A percentile compares a stretch with the other conserved stretches of the same genome.
Evolutionary conservation across 2,797 vertebrate genomes (phyloP).

Genomic region (Girardinus metallicus): DNA sequence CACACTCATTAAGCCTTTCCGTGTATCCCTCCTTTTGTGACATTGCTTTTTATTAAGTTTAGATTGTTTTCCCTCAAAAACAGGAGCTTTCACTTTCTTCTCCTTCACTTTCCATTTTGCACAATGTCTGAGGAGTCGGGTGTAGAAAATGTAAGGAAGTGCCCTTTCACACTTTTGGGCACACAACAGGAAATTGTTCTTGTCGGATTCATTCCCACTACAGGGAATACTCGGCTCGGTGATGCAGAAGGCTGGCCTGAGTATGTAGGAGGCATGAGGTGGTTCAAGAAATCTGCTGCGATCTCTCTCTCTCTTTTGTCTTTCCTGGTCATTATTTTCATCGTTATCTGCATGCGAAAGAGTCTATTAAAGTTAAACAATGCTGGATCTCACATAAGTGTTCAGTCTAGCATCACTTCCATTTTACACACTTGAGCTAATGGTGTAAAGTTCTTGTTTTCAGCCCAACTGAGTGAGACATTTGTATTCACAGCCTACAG

Average conservation of each 20-base stretch:
- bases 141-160: neutral
- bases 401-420: neutral
- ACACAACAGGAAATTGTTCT: constrained; percentile 2
- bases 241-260: neutral
- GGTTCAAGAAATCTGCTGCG: neutral
- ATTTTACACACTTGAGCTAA: neutral
- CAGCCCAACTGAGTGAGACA: neutral
- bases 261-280: neutral
- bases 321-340: neutral
- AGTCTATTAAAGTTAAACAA: neutral
- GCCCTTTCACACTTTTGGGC: neutral
- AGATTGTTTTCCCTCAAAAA: neutral
- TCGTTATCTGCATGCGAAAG: neutral
- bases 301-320: neutral
- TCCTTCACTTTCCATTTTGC: neutral
- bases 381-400: neutral
- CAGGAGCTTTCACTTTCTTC: neutral
- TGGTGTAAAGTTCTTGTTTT: neutral
- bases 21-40: neutral
- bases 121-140: neutral
- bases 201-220: constrained; percentile 1
- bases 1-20: neutral
- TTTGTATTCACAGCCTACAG: neutral
- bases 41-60: neutral
- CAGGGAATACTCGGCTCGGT: neutral